Evolutionary conservation across 2,113 vertebrate species (phyloP).

Genomic region (Nesoenas mayeri): DNA sequence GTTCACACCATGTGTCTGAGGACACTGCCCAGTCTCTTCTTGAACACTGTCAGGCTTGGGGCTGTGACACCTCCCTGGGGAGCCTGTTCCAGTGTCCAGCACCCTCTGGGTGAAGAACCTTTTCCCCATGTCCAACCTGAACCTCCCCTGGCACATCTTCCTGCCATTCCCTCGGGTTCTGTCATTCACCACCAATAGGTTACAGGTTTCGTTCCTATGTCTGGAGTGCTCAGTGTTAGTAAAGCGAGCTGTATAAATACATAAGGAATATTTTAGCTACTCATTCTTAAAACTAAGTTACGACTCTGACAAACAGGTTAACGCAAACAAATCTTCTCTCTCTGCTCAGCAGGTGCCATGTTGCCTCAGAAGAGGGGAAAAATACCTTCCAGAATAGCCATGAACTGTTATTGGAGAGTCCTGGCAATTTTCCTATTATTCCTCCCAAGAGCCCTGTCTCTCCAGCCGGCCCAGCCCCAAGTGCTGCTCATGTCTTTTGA

Average conservation of each 20-base stretch:
- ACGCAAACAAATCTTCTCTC: not conserved
- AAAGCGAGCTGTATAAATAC: not conserved
- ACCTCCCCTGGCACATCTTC: no score
- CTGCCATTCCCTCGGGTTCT: no score
- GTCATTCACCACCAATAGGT: no score
- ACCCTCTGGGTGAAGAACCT: no score
- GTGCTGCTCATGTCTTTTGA: conserved; percentile 91
- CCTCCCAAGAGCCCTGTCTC: not conserved
- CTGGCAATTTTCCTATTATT: not conserved
- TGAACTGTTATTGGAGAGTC: not conserved
- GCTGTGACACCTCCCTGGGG: no score
- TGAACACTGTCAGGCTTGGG: no score
- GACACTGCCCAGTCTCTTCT: no score
- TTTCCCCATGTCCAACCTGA: no score
- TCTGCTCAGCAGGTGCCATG: conserved; percentile 52
- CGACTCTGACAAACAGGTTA: not conserved
- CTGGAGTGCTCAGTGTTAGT: not conserved
- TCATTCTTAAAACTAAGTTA: not conserved
- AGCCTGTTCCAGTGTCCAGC: no score
- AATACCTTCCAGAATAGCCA: conserved; percentile 34
- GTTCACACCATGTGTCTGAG: no score
- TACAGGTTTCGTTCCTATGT: rapidly evolving
- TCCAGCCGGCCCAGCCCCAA: conserved; percentile 63
- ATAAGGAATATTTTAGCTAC: not conserved
- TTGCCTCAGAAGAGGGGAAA: not conserved